Base-by-base conservation (phyloP, 2,797 vertebrate genomes). In the Gephyroberyx darwinii region DNA sequence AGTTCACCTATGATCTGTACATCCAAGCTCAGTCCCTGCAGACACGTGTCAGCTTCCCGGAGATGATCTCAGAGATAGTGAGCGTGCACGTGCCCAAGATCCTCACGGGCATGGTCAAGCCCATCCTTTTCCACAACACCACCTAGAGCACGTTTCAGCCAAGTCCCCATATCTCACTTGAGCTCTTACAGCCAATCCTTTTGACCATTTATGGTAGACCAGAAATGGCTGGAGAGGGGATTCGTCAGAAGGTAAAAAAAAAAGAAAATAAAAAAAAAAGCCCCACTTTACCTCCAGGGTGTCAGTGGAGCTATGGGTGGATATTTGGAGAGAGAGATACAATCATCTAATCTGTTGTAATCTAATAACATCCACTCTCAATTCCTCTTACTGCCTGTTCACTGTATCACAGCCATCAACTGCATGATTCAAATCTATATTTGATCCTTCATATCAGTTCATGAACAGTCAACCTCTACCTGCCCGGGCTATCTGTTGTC, bases 51-150 rank as follows among this genome's bases (percentile, higher is more conserved):
- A 95, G 93, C 92, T 98, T 96, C 88, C 97, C 96, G 0, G 97
- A 98, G 93, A 98, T 98, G 96, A 97, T 98, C 93, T 95, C 96
- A 0, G 97, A 98, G 92, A 98, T 98, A 72, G 97, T 98, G 85
- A 96, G 96, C 67, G 95, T 97, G 61, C 96, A 98, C 65, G 96
- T 98, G 80, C 97, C 97, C 90, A 97, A 96, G 93, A 97, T 98
- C 86, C 95, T 98, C 81, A 95, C 96, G 19, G 97, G 97, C 75
- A 95, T 96, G 93, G 96, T 97, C 84, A 97, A 96, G 84, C 96
- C 96, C 43, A 96, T 98, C 87, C 96, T 96, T 77, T 98, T 98
- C 92, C 96, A 98, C 17, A 86, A 94, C 3, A 64, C 79, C 1
- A 53, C 66, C 72, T 89, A 83, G 65, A 58, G 69, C 8, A 33